A percentile compares a stretch with the other conserved stretches of the same genome.
phyloP scores from a whole-genome alignment of 2,888 invertebrate genomes.

The Sinotaia quadrata region DNA sequence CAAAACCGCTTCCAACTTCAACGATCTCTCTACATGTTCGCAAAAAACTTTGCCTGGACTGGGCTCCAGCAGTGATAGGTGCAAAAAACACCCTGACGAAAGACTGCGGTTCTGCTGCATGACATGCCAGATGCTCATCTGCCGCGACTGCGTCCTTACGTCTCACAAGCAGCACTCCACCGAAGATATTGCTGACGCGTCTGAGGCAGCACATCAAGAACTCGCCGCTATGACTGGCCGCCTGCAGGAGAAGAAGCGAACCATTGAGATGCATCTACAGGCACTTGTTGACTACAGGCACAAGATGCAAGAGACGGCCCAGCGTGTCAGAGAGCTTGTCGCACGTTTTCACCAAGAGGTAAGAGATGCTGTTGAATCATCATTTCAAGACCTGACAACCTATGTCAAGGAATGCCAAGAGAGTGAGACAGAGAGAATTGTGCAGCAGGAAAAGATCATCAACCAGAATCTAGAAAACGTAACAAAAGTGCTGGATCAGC shows the following conservation, averaged over 20 bases:
- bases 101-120: constrained; percentile 30
- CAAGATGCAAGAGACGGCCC: constrained; percentile 20
- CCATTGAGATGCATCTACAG: constrained; percentile 6
- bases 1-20: neutral
- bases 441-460: constrained; percentile 6
- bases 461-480: constrained; percentile 14
- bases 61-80: too few relatives aligned
- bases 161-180: constrained; percentile 30
- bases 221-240: constrained; percentile 12
- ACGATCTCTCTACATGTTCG: neutral
- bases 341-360: constrained; percentile 12
- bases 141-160: constrained; percentile 34
- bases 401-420: constrained; percentile 8
- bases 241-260: constrained; percentile 18
- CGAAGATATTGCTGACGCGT: constrained; percentile 26
- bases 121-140: constrained; percentile 25
- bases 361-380: constrained; percentile 11
- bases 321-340: constrained; percentile 20
- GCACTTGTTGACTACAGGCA: constrained; percentile 17
- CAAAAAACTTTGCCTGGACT: too few relatives aligned
- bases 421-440: constrained; percentile 15
- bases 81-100: constrained; percentile 29
- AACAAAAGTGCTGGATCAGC: constrained; percentile 2
- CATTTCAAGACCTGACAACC: constrained; percentile 8
- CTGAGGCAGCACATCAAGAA: constrained; percentile 15